phyloP scores from a whole-genome alignment of 2,797 vertebrate species.

The Halcyon badia region DNA sequence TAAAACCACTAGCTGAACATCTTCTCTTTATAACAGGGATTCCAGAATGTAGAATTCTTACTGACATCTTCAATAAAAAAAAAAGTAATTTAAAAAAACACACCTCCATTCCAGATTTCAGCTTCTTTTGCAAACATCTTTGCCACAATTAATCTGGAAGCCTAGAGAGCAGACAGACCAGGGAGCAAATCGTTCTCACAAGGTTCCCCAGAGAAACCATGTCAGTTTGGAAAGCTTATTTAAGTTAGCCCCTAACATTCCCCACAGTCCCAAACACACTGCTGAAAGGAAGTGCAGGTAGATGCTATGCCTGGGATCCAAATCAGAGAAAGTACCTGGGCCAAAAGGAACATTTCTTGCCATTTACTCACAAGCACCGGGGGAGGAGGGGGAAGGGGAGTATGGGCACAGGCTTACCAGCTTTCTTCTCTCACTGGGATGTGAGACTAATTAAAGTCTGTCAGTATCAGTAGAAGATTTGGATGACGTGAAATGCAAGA shows the following conservation, averaged over 20 bases:
- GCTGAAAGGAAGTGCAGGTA: neutral
- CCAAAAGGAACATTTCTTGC: neutral
- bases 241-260: neutral
- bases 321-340: neutral
- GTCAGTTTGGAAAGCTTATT: neutral
- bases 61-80: neutral
- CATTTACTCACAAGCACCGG: neutral
- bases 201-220: neutral
- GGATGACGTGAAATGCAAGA: conserved; percentile 47
- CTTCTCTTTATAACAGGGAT: neutral
- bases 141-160: neutral
- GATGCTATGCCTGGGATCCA: neutral
- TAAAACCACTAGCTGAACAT: neutral
- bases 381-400: no score
- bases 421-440: conserved; percentile 27
- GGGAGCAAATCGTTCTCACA: neutral
- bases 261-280: neutral
- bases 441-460: conserved; percentile 49
- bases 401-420: neutral
- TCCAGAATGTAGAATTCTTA: neutral
- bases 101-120: neutral
- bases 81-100: neutral
- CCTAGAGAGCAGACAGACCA: neutral
- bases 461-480: conserved; percentile 25
- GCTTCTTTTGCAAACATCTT: neutral